Conservation (phyloP, 2,797 vertebrate genomes). For the Oreochromis grahami region DNA sequence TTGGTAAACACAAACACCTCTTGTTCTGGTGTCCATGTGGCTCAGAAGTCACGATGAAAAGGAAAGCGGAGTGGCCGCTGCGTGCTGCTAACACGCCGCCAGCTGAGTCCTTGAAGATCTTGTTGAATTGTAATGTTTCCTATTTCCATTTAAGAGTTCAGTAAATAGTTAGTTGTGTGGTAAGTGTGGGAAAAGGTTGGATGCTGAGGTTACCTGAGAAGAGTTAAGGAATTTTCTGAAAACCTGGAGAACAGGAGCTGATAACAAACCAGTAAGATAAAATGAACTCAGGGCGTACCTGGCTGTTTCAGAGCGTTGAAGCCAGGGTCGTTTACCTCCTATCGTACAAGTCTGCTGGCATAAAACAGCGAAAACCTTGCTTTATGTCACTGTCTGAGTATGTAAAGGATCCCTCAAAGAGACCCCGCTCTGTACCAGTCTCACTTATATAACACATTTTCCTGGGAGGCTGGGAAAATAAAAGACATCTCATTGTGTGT, state of each 20-base stretch:
- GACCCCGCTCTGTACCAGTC: background rate
- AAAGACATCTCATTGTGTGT: background rate
- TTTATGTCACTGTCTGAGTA: background rate
- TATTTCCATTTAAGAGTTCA: background rate
- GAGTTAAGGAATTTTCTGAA: background rate
- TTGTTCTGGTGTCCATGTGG: background rate
- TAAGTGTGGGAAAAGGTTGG: background rate
- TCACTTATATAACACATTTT: background rate
- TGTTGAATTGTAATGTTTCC: background rate
- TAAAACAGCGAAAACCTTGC: background rate
- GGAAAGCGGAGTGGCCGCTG: background rate
- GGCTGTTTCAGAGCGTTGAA: background rate
- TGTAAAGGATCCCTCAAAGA: background rate
- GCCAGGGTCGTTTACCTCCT: background rate
- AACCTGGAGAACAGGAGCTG: background rate
- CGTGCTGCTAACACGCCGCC: background rate
- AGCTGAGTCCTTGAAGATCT: background rate
- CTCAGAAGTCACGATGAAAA: too few species aligned
- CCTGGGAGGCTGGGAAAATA: background rate
- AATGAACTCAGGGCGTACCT: background rate
- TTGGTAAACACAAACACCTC: rapidly evolving
- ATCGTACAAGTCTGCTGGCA: background rate
- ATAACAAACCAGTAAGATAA: background rate
- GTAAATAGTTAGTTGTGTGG: background rate
- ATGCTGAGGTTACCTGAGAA: background rate